Base-by-base conservation (phyloP, 1,140 invertebrate genomes). In the Zaprionus tsacasi region DNA sequence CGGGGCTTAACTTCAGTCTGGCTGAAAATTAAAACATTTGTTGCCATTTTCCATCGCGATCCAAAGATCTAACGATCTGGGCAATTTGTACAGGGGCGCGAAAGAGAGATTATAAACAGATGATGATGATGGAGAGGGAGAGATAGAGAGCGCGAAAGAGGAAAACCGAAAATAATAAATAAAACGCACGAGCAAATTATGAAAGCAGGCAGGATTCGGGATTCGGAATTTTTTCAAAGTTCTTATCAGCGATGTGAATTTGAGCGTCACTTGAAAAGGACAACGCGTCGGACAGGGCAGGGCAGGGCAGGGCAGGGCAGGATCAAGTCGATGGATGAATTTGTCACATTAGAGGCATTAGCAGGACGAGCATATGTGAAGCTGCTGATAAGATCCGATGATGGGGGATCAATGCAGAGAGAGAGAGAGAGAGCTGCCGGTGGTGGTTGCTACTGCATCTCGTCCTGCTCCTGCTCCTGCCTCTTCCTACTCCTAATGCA, bases 261-360 rank as follows among this genome's bases (percentile, higher is more conserved):
- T 79, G 82, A 87, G 75, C 78, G 78, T 45, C 66, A 67, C 80
- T 68, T 61, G 36, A 86, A 86, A 83, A 82, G 70, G 72, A 71
- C 78, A 81, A 65, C 63, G 52, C 38, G 27, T 30, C 27, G 30
- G n/a, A 58, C 58, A 21, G 63, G 82, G 43, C 54, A 59, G 43
- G 3, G 1, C 21, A 21, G 21, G 21, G 6, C n/a, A 17, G 63
- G 82, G 43, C 54, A 59, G 63, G 82, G 43, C 54, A 59, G 43
- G 27, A 35, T 55, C 64, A 66, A 66, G 38, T 66, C 64, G 64
- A 75, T 78, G 71, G 78, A 89, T 85, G 76, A 89, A 85, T 89
- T 89, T 89, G 85, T 89, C 85, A 89, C 85, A 89, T 89, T 89
- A 81, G 75, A 30, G 27, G 85, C 78, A 81, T 81, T 81, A 81